Percentiles rank a stretch among this genome's conserved stretches.
phyloP scores from a whole-genome alignment of 1,140 invertebrate species.

The Zophobas atratus region DNA sequence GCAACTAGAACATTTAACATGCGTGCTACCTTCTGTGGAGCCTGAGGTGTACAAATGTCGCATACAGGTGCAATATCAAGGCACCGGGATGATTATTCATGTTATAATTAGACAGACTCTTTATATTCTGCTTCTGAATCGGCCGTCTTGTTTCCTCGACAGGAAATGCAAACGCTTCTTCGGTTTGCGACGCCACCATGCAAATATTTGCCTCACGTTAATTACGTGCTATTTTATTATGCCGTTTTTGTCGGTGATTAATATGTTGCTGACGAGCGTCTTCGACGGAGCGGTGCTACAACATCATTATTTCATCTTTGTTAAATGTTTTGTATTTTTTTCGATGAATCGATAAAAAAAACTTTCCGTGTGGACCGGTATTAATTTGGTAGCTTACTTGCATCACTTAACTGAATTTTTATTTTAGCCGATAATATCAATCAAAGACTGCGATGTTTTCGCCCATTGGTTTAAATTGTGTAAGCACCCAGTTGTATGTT shows the following conservation, averaged over 20 bases:
- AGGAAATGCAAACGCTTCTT: conserved; percentile 1
- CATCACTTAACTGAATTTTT: too few species aligned
- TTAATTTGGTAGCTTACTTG: too few species aligned
- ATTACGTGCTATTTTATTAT: not conserved
- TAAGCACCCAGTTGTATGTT: too few species aligned
- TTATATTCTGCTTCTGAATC: conserved; percentile 5
- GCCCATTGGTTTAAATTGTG: too few species aligned
- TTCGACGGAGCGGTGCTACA: too few species aligned
- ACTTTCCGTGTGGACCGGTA: too few species aligned
- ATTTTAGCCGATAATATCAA: too few species aligned
- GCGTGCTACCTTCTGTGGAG: conserved; percentile 14
- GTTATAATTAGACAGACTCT: conserved; percentile 46
- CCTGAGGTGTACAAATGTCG: conserved; percentile 35
- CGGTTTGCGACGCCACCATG: not conserved
- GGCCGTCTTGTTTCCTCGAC: conserved; percentile 4
- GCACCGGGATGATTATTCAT: conserved; percentile 22
- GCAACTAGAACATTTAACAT: conserved; percentile 22
- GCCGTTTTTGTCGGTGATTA: not conserved
- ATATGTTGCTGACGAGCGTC: not conserved
- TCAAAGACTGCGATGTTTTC: too few species aligned
- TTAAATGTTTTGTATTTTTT: too few species aligned
- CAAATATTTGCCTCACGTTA: conserved; percentile 19
- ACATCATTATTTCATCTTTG: too few species aligned
- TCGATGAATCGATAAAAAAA: too few species aligned
- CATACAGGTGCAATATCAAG: conserved; percentile 33